phyloP scores from a whole-genome alignment of 2,113 vertebrate genomes.

The Ophthalmolycus amberensis region DNA sequence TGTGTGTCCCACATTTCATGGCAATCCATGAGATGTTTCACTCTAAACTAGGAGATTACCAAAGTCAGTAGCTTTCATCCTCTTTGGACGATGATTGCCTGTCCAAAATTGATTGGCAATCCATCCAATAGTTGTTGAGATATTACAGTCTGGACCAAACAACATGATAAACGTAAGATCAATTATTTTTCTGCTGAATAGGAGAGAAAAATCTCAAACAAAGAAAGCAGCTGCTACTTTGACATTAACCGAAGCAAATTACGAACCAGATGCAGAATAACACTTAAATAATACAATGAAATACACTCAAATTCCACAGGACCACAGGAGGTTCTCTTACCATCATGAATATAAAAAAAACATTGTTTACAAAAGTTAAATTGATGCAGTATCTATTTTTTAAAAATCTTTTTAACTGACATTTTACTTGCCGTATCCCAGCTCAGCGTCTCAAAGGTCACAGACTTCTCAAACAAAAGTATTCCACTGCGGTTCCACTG shows the following conservation, averaged over 20 bases:
- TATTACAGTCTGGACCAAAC: not conserved
- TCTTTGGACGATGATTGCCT: not conserved
- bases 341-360: not conserved
- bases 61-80: not conserved
- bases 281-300: not conserved
- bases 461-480: not conserved
- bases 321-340: not conserved
- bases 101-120: not conserved
- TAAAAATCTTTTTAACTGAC: not conserved
- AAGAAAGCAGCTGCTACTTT: not conserved
- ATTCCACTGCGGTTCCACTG: not conserved
- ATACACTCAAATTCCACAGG: not conserved
- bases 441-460: slow-evolving; percentile 38
- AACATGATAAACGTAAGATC: not conserved
- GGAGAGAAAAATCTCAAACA: not conserved
- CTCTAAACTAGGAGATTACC: not conserved
- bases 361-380: slow-evolving; percentile 1
- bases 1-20: not conserved
- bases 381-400: not conserved
- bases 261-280: not conserved
- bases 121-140: not conserved
- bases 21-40: slow-evolving; percentile 1
- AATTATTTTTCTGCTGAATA: not conserved
- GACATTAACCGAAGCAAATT: not conserved
- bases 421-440: not conserved